Conservation (phyloP, 2,888 invertebrate species). For the Sipha maydis region DNA sequence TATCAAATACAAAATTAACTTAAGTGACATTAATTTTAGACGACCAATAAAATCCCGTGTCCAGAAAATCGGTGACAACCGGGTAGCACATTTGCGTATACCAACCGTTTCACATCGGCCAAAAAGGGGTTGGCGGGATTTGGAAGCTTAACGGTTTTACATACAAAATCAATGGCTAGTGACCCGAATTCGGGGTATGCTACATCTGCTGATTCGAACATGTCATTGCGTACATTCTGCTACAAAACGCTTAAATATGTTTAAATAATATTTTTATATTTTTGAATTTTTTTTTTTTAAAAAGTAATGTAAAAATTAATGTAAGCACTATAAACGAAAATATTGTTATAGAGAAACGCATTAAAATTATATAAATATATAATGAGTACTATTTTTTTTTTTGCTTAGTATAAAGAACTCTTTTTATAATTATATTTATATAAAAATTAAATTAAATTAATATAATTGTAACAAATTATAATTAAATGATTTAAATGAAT, state of each 20-base stretch:
- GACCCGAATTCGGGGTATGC: constrained; percentile 45
- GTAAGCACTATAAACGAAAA: background rate
- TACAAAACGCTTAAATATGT: constrained; percentile 21
- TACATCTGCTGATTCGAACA: constrained; percentile 42
- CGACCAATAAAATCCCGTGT: constrained; percentile 17
- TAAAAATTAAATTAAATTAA: too few relatives aligned
- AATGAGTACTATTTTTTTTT: background rate
- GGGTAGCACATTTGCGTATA: background rate
- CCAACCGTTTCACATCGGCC: constrained; percentile 11
- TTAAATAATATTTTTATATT: constrained; percentile 10
- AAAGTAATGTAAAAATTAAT: too few relatives aligned
- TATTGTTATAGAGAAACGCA: background rate
- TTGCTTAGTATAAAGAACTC: background rate
- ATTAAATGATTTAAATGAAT: too few relatives aligned
- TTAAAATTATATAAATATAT: background rate
- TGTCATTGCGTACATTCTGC: constrained; percentile 3
- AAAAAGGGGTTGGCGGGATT: constrained; percentile 39
- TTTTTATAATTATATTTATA: too few relatives aligned
- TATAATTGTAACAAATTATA: background rate
- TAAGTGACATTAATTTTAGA: constrained; percentile 14
- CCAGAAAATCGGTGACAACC: constrained; percentile 19
- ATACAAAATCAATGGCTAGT: constrained; percentile 59
- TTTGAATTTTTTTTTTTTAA: background rate
- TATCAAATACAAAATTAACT: constrained; percentile 28
- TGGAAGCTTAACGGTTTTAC: constrained; percentile 46